Conservation (phyloP, 2,888 invertebrate species). For the Tuta absoluta region DNA sequence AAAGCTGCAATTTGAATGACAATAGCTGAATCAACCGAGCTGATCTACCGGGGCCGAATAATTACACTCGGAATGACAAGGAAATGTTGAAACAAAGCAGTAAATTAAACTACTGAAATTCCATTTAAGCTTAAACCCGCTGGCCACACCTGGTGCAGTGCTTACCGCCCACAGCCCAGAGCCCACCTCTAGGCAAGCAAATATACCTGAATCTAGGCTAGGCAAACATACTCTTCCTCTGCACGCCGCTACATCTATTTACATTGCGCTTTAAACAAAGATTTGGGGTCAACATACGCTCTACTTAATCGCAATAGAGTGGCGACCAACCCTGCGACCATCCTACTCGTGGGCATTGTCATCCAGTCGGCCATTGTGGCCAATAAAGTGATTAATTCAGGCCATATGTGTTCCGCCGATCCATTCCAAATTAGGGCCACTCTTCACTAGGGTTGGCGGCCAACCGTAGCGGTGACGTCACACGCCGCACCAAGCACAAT, state of each 20-base stretch:
- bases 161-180: constrained; percentile 3
- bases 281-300: constrained; percentile 57
- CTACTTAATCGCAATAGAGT: constrained; percentile 51
- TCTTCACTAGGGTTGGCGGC: constrained; percentile 39
- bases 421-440: constrained; percentile 72
- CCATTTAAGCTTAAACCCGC: too few relatives aligned
- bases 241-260: constrained; percentile 17
- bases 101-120: constrained; percentile 8
- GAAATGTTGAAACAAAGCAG: constrained; percentile 8
- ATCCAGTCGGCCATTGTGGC: constrained; percentile 60
- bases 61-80: constrained; percentile 1
- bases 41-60: not conserved
- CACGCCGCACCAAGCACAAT: not conserved
- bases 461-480: constrained; percentile 19
- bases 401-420: constrained; percentile 66
- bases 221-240: constrained; percentile 14
- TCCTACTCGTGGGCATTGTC: constrained; percentile 55
- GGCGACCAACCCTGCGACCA: constrained; percentile 53
- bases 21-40: not conserved
- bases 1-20: constrained; percentile 7
- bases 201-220: constrained; percentile 16
- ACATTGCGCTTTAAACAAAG: constrained; percentile 31
- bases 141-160: constrained; percentile 13
- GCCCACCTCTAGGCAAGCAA: constrained; percentile 1
- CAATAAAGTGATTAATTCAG: constrained; percentile 76